Conservation (phyloP, 1,140 invertebrate species). For the Cotesia vestalis region DNA sequence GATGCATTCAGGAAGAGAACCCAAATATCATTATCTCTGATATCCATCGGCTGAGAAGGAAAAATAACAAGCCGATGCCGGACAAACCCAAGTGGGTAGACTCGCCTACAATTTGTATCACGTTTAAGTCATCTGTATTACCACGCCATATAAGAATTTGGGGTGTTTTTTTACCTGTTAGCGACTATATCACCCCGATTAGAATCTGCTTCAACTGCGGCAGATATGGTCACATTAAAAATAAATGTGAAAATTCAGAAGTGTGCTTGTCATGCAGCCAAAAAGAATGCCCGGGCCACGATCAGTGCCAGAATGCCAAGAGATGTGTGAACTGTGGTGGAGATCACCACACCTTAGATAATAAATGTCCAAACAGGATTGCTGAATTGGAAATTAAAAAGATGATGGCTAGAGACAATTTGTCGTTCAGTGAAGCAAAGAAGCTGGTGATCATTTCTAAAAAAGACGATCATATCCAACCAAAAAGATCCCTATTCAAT, state of each 20-base stretch:
- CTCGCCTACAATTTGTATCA: no score
- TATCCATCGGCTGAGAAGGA: no score
- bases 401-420: not conserved
- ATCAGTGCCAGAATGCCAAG: not conserved
- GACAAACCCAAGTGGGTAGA: no score
- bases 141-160: no score
- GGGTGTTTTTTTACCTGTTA: not conserved
- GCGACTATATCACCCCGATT: not conserved
- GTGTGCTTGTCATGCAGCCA: not conserved
- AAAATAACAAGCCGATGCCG: no score
- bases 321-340: not conserved
- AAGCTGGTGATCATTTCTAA: not conserved
- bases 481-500: not conserved
- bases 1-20: no score
- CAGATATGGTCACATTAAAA: not conserved
- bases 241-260: not conserved
- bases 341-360: not conserved
- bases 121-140: no score
- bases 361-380: not conserved
- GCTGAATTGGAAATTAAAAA: not conserved
- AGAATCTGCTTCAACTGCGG: not conserved
- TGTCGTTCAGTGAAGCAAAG: not conserved
- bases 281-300: not conserved
- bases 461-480: not conserved
- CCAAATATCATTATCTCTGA: no score